A percentile compares a stretch with the other conserved stretches of the same genome.
These are phyloP conservation scores for Amphipyra berbera DNA, from an alignment of 2,888 invertebrate genomes.

Conservation along the genomic window DNA sequence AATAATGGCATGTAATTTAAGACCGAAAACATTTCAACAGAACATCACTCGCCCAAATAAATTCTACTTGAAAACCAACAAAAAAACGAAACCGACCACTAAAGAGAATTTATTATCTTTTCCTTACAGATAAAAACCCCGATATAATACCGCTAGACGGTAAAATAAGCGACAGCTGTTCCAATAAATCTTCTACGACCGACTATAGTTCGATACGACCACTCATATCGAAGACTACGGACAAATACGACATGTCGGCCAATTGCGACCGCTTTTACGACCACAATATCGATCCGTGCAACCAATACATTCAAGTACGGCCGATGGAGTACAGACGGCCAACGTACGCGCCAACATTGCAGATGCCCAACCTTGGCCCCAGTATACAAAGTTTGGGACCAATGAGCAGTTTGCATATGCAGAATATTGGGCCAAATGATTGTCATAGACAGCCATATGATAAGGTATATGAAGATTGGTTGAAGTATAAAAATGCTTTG, in stretches of 20 bases:
- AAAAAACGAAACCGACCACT: conserved; percentile 32
- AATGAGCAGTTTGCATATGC: conserved; percentile 62
- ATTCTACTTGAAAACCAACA: conserved; percentile 41
- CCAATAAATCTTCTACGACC: conserved; percentile 84
- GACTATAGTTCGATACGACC: conserved; percentile 85
- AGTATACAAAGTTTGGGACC: conserved; percentile 73
- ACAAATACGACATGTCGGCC: conserved; percentile 79
- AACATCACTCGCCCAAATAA: conserved; percentile 38
- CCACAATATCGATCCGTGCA: conserved; percentile 79
- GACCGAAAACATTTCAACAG: conserved; percentile 12
- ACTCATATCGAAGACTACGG: conserved; percentile 78
- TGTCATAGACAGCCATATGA: conserved; percentile 81
- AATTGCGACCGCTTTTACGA: conserved; percentile 81
- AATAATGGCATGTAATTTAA: conserved; percentile 25
- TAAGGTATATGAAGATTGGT: conserved; percentile 88
- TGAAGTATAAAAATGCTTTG: conserved; percentile 88
- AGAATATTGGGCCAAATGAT: conserved; percentile 73
- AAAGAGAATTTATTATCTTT: conserved; percentile 46
- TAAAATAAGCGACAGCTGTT: conserved; percentile 85
- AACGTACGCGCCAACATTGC: conserved; percentile 60
- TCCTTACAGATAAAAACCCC: conserved; percentile 84
- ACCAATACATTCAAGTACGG: conserved; percentile 82
- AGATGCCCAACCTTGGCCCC: conserved; percentile 75
- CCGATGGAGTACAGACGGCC: conserved; percentile 79
- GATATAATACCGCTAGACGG: conserved; percentile 87